Percentiles rank a stretch among this genome's conserved stretches.
Evolutionary conservation across 2,888 invertebrate species (phyloP).

Genomic region (Dendrolimus houi): DNA sequence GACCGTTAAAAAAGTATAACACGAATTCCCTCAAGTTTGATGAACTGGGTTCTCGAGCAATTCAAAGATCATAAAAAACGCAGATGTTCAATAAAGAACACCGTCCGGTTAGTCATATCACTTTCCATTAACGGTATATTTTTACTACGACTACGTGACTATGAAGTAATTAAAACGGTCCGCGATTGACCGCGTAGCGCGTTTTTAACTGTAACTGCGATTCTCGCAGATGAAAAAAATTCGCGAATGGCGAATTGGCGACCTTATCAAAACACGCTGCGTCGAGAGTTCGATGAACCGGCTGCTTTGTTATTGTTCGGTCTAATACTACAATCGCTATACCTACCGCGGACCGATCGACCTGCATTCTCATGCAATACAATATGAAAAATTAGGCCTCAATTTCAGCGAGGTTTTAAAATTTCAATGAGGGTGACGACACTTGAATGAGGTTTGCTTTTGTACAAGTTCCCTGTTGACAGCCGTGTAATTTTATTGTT

Average conservation of each 20-base stretch:
- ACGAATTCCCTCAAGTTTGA: slow-evolving; percentile 15
- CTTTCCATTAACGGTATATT: slow-evolving; percentile 65
- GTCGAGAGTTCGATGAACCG: slow-evolving; percentile 39
- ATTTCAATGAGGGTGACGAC: slow-evolving; percentile 24
- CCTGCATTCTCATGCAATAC: slow-evolving; percentile 3
- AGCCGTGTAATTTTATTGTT: slow-evolving; percentile 58
- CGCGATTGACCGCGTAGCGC: slow-evolving; percentile 41
- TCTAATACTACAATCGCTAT: slow-evolving; percentile 8
- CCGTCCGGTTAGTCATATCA: slow-evolving; percentile 50
- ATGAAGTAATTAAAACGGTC: slow-evolving; percentile 72
- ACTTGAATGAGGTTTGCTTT: slow-evolving; percentile 36
- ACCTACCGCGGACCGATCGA: slow-evolving; percentile 14
- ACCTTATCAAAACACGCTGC: slow-evolving; percentile 59
- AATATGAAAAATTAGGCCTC: slow-evolving; percentile 5
- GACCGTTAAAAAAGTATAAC: slow-evolving; percentile 2
- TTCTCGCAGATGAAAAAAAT: slow-evolving; percentile 42
- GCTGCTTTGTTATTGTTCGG: slow-evolving; percentile 28
- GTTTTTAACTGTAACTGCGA: slow-evolving; percentile 60
- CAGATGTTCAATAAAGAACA: slow-evolving; percentile 23
- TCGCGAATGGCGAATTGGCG: slow-evolving; percentile 52
- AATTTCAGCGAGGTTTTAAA: slow-evolving; percentile 7
- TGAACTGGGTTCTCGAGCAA: slow-evolving; percentile 18
- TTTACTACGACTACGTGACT: slow-evolving; percentile 58
- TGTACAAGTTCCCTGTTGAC: slow-evolving; percentile 41
- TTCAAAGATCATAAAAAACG: slow-evolving; percentile 16